Evolutionary conservation across 1,140 invertebrate genomes (phyloP), one percentile per base, ranked within the genome.

Genomic region (Pseudomyrmex sp.): DNA sequence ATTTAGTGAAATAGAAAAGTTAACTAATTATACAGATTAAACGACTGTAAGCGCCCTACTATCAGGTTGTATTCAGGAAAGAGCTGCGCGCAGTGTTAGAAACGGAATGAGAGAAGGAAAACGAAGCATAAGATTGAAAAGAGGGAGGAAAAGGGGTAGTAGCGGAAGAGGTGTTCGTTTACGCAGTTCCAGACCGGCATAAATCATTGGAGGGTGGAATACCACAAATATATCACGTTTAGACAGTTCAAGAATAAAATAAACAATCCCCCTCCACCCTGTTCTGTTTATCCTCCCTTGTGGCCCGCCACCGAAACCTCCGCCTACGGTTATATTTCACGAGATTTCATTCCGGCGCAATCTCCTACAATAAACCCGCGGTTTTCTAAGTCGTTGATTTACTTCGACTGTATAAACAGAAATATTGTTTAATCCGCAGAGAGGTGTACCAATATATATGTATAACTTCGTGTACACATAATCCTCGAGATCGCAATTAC

Each of bases 241-340:
- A 82, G 85, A 85, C 87, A 84, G 83, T 70, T 88, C 82, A 87
- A 85, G 85, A 88, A 87, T 88, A 88, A 88, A 87, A 83, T 82
- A 87, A 88, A 88, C 84, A 88, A 84, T 20, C 63, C 68, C 56
- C 56, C 20, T 61, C 26, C 63, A 35, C 35, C 35, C 35, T 35
- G 61, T 59, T 54, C 48, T 26, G 69, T 61, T 58, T 63, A 74
- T 63, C 70, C 61, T 83, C 70, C 62, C 61, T 61, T 69, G 69
- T 26, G 69, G 65, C 85, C 54, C 56, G n/a, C 82, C 85, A 65
- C 50, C 50, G 50, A 74, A 77, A 70, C 68, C 85, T 82, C 66
- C 35, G 56, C 50, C 58, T 85, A 56, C 18, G 52, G 83, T 82
- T 82, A 88, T 86, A 88, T 88, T 89, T 86, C 82, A 86, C 61